These are phyloP conservation scores for Theonella swinhoei DNA, from an alignment of 37 sponge, comb jelly and placozoan genomes.

Conservation along the genomic window DNA sequence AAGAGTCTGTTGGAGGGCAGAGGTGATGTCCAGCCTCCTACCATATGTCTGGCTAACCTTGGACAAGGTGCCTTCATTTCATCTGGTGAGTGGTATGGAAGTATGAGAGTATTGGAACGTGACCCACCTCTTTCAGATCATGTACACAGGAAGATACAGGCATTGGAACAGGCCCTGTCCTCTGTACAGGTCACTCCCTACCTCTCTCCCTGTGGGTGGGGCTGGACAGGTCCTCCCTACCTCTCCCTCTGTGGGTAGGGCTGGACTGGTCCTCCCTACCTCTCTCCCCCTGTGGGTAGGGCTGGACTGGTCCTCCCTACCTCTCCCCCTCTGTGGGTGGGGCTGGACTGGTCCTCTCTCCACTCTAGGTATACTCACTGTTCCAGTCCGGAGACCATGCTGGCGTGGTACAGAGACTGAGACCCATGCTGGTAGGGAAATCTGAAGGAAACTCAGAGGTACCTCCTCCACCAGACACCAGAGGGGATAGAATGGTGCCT, in stretches of 20 bases:
- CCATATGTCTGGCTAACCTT: neutral
- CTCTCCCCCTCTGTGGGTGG: too few relatives aligned
- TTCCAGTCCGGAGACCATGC: neutral
- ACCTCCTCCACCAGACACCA: too few relatives aligned
- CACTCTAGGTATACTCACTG: neutral
- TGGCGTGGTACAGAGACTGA: neutral
- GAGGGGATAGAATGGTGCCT: too few relatives aligned
- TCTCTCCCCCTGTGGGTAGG: slow-evolving; percentile 8
- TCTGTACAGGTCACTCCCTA: slow-evolving; percentile 11
- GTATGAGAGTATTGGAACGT: neutral
- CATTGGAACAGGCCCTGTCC: slow-evolving; percentile 45
- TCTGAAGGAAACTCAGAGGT: too few relatives aligned
- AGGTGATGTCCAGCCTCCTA: neutral
- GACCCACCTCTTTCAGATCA: slow-evolving; percentile 6
- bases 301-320: too few relatives aligned
- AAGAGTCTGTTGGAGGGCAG: neutral
- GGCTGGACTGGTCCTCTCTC: neutral
- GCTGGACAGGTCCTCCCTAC: neutral
- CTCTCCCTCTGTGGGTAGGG: slow-evolving; percentile 14
- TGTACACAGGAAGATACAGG: slow-evolving; percentile 11
- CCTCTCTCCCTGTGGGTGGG: slow-evolving; percentile 1
- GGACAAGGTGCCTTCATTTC: neutral
- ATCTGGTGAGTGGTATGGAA: neutral
- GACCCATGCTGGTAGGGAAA: neutral
- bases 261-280: neutral